These are phyloP conservation scores for Argynnis bischoffii DNA, from an alignment of 2,888 invertebrate species.

Conservation along the genomic window DNA sequence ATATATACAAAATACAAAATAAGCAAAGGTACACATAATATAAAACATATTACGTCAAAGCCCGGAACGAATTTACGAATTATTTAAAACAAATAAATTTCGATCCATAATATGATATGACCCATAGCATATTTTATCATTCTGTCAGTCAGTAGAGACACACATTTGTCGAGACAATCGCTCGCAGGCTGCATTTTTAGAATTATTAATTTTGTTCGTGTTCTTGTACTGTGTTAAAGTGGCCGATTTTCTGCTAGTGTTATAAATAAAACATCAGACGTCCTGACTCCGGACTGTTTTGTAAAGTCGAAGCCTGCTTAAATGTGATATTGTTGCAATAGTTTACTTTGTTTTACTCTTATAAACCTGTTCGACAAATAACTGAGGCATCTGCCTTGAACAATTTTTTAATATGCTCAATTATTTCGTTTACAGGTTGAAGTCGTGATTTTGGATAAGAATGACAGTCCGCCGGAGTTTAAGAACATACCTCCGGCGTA, in stretches of 20 bases:
- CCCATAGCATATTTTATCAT: conserved; percentile 56
- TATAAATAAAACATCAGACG: conserved; percentile 74
- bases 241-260: conserved; percentile 70
- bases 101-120: conserved; percentile 19
- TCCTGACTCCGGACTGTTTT: conserved; percentile 59
- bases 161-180: conserved; percentile 61
- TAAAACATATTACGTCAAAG: not conserved
- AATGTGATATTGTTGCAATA: conserved; percentile 61
- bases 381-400: conserved; percentile 2
- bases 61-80: not conserved
- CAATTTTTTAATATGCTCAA: not conserved
- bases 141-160: conserved; percentile 51
- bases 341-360: conserved; percentile 25
- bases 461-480: conserved; percentile 97
- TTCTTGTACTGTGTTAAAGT: conserved; percentile 75
- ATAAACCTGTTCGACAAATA: conserved; percentile 24
- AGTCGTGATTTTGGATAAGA: conserved; percentile 93
- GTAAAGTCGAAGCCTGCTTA: conserved; percentile 56
- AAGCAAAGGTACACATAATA: no score
- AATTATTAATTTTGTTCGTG: conserved; percentile 77
- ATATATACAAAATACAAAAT: no score
- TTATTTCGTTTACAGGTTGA: conserved; percentile 86
- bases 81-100: conserved; percentile 2
- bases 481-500: conserved; percentile 87
- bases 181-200: conserved; percentile 74